Evolutionary conservation across 2,797 vertebrate species (phyloP).

Genomic region (Cryptoblepharus egeriae): DNA sequence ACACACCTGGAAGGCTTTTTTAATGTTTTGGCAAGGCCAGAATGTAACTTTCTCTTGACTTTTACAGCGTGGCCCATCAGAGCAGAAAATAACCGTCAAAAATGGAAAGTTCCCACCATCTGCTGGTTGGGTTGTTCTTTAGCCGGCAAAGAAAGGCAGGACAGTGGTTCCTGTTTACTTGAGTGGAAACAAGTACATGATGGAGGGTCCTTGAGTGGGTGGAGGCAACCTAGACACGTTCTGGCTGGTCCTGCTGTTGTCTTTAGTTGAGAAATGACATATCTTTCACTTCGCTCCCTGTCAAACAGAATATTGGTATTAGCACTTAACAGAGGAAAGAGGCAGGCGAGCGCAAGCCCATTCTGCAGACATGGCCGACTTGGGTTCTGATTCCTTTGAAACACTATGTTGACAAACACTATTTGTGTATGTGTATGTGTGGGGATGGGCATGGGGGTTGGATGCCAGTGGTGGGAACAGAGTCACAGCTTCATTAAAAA

Average conservation of each 20-base stretch:
- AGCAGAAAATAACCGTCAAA: constrained; percentile 9
- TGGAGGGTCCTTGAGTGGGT: neutral
- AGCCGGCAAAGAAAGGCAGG: neutral
- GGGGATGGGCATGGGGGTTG: neutral
- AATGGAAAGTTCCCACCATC: neutral
- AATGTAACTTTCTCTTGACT: neutral
- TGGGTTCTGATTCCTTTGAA: neutral
- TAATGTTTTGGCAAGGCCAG: constrained; percentile 15
- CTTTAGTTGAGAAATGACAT: neutral
- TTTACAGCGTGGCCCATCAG: neutral
- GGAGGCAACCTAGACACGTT: neutral
- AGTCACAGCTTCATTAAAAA: neutral
- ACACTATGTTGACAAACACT: constrained; percentile 21
- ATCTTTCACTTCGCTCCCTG: too few relatives aligned
- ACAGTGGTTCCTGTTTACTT: neutral
- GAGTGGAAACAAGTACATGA: neutral
- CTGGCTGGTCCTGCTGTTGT: neutral
- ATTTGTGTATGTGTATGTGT: neutral
- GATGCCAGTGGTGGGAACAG: neutral
- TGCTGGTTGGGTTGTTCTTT: neutral
- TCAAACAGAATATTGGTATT: neutral
- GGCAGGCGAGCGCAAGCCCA: neutral
- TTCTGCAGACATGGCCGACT: neutral
- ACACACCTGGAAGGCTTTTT: neutral
- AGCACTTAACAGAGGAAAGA: constrained; percentile 19